Base-by-base conservation (phyloP, 2,888 invertebrate species). In the Cantharis nigra region DNA sequence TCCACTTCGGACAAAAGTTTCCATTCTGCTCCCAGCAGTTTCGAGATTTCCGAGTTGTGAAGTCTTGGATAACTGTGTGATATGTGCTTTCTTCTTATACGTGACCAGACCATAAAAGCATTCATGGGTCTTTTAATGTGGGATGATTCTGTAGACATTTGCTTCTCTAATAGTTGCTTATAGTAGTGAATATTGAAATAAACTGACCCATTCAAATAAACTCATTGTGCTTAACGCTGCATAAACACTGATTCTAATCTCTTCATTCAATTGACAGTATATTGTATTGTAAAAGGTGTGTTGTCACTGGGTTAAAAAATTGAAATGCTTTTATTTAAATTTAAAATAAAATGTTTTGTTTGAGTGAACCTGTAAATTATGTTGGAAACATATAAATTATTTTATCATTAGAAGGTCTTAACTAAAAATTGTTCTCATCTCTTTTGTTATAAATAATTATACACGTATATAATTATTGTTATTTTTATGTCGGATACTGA, bases 61-160 rank as follows among this genome's bases (percentile, higher is more conserved):
- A 94, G 89, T 83, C 93, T 94, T 75, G 96, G 96, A 86, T 96
- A 95, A 86, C 96, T 92, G 86, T 93, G 91, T 0, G 96, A 95
- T 87, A 96, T 96, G 85, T 95, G 95, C 85, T 95, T 93, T 69
- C 96, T 88, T 85, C 95, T 93, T 80, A 94, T 93, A 64, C 94
- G 89, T 3, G 94, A 94, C 94, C 94, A 94, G 64, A 94, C 94
- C 97, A 97, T 97, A 88, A 97, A 97, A 3, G 97, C 97, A 88
- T 97, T 97, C 97, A 97, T 97, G 0, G 97, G 97, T 82, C 97
- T 91, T 88, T 98, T 98, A 83, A 98, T 97, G 87, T 97, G 96
- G 87, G 94, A 94, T 82, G 89, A 75, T 71, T 75, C 71, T 64
- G 71, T 63, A n/a, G 65, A 67, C 65, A 26, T 23, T 67, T 33